These are phyloP conservation scores for Bombus consobrinus DNA, from an alignment of 1,140 invertebrate genomes.

Conservation along the genomic window DNA sequence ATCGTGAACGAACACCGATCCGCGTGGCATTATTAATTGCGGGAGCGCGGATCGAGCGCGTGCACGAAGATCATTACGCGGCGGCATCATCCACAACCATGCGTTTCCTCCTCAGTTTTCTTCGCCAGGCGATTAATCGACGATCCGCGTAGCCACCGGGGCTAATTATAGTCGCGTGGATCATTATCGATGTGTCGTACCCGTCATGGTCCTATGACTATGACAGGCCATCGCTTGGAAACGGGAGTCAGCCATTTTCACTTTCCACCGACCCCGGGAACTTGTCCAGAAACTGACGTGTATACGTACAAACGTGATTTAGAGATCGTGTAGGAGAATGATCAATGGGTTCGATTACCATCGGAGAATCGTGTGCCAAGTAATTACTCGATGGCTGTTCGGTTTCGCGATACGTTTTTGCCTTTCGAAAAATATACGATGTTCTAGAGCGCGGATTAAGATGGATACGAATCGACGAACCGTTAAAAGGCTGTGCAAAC, in stretches of 20 bases:
- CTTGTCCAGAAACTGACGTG: slow-evolving; percentile 35
- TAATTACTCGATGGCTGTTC: background rate
- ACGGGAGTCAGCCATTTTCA: slow-evolving; percentile 61
- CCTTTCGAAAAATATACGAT: background rate
- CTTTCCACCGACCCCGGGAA: slow-evolving; percentile 56
- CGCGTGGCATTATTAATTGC: slow-evolving; percentile 52
- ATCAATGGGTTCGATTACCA: slow-evolving; percentile 22
- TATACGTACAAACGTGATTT: background rate
- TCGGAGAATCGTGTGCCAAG: background rate
- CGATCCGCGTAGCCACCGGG: slow-evolving; percentile 11
- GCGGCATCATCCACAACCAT: slow-evolving; percentile 2
- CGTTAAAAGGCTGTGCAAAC: background rate
- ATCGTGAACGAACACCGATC: slow-evolving; percentile 17
- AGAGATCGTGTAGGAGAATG: background rate
- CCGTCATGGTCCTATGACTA: background rate
- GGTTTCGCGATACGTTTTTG: background rate
- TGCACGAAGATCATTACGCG: slow-evolving; percentile 52
- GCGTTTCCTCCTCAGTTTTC: slow-evolving; percentile 19
- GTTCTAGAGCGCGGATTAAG: background rate
- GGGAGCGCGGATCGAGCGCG: slow-evolving; percentile 17
- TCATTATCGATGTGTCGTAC: slow-evolving; percentile 56
- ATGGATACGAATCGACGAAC: background rate
- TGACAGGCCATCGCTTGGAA: slow-evolving; percentile 32
- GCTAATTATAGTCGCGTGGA: slow-evolving; percentile 66
- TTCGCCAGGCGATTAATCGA: slow-evolving; percentile 19